These are phyloP conservation scores for Pelmatolapia mariae DNA, from an alignment of 2,113 vertebrate genomes.

Conservation along the genomic window DNA sequence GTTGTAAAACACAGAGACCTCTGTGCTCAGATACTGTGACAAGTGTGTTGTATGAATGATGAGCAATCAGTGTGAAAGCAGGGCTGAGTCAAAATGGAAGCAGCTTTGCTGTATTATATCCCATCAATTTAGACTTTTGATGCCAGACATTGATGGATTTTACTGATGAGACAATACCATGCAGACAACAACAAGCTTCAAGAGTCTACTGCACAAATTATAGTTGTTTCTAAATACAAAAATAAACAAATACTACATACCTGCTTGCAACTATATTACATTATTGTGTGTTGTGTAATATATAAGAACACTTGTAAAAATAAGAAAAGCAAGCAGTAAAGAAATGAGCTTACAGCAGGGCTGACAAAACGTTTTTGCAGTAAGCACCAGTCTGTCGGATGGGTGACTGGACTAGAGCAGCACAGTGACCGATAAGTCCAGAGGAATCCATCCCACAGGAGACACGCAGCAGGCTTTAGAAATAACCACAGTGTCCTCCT, in stretches of 20 bases:
- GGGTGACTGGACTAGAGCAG: background rate
- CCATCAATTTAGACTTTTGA: background rate
- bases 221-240: background rate
- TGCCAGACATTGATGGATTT: background rate
- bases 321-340: background rate
- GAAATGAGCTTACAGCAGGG: background rate
- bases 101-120: background rate
- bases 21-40: slow-evolving; percentile 10
- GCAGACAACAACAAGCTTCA: background rate
- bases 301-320: background rate
- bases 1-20: slow-evolving; percentile 1
- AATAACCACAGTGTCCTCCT: slow-evolving; percentile 45
- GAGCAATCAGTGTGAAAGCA: background rate
- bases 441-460: slow-evolving; percentile 27
- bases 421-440: slow-evolving; percentile 19
- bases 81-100: background rate
- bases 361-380: background rate
- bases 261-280: background rate
- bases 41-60: background rate
- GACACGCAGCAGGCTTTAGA: slow-evolving; percentile 30
- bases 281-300: background rate
- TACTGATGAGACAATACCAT: background rate
- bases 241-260: background rate
- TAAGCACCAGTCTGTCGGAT: background rate
- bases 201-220: background rate